Base-by-base conservation (phyloP, 2,888 invertebrate genomes). In the Callimorpha dominula region DNA sequence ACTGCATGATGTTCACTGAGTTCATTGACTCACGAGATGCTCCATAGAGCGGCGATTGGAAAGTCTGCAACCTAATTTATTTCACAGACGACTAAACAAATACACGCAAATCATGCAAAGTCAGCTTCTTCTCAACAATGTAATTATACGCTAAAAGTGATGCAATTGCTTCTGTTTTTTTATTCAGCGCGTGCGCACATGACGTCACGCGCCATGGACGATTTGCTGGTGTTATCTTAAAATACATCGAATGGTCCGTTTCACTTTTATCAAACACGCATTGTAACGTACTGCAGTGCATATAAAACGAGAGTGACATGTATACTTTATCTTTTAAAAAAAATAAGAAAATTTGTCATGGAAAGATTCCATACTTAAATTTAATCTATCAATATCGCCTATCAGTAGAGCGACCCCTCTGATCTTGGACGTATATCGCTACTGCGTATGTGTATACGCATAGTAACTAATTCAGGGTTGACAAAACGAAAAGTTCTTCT, bases 191-290 rank as follows among this genome's bases (percentile, higher is more conserved):
- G 73, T 83, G 82, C 78, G 77, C 82, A 70, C 68, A 65, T 83
- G 80, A 80, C 80, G 81, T 86, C 81, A 81, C 74, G 69, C 64
- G 68, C 75, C 75, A 79, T 81, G 78, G 76, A 75, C 72, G 77
- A 79, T 81, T 77, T 74, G 74, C 68, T 20, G 46, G 66, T 70
- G 75, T 65, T 71, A 70, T 77, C 78, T 71, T 75, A 69, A 83
- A 83, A 82, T 78, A 82, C 84, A 81, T 82, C 73, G 75, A 73
- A 84, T 77, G 82, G 68, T 77, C 52, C 80, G 83, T 86, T 86
- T 86, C 86, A 85, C 84, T 85, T 85, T 81, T 77, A 77, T 76
- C 74, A 76, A 83, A 85, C 81, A 82, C 74, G 82, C 80, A 77
- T 71, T 71, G 73, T 78, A 72, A 70, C 52, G 40, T 69, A 14